Evolutionary conservation across 2,888 invertebrate genomes (phyloP), one percentile per base, ranked within the genome.

Genomic region (Gibbula magus): DNA sequence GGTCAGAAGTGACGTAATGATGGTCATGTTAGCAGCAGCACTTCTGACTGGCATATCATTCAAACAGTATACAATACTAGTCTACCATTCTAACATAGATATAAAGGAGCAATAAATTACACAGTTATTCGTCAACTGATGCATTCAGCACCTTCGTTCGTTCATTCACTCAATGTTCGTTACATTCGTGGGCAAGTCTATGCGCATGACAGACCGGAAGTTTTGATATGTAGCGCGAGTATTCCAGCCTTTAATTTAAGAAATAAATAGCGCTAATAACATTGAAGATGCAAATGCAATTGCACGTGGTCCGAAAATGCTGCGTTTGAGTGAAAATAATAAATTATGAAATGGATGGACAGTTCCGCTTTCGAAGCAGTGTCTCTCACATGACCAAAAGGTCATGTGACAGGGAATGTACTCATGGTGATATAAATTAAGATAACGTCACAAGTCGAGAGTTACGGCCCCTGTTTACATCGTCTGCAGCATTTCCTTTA

Each of bases 401-500:
- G 51, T 51, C 51, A 74, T 22, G 25, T 39, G 25, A 74, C 74
- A 51, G 70, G 74, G 74, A 74, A 74, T 74, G 74, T 74, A 74
- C 39, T 25, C 39, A 51, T 45, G 22, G 51, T 74, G 52, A 61
- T 32, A 78, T 61, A 32, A 25, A 3, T 32, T 39, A 39, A n/a
- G 56, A 53, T 54, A 13, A 77, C 61, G 22, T 45, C 39, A 32
- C 20, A 3, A 22, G 29, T 45, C 54, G 29, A 52, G 39, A n/a
- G 39, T 29, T 45, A 32, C 16, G 10, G n/a, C n/a, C 70, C 77
- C 16, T 20, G 67, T 75, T 75, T 81, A 86, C 56, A 89, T 81
- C 35, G 84, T 88, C 77, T 89, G 88, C 35, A 91, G 82, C 86
- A 90, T 87, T 75, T 92, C 91, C 75, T 90, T 90, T 73, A 92